Percentiles rank a stretch among this genome's conserved stretches.
Conservation (phyloP, 2,888 invertebrate genomes). For the Nomada ruficornis region DNA sequence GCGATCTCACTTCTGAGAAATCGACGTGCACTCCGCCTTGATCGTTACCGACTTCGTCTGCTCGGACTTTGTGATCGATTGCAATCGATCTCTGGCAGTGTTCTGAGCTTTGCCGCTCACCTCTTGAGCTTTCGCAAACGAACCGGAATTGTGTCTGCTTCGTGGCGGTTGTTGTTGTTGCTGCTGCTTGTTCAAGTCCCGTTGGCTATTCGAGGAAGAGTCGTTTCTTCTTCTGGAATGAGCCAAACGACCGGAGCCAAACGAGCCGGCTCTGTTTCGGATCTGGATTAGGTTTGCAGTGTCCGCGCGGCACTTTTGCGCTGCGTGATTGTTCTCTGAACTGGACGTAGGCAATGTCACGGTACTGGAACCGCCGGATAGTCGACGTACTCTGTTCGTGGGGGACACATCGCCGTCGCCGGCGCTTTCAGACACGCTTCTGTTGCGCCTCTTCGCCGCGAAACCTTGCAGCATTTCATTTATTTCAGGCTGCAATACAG, state of each 20-base stretch:
- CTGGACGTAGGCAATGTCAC: conserved; percentile 75
- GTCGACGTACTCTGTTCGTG: conserved; percentile 78
- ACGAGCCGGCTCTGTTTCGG: conserved; percentile 81
- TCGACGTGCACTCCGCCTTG: conserved; percentile 50
- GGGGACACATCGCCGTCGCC: conserved; percentile 80
- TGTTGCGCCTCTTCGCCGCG: conserved; percentile 86
- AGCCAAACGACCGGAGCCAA: conserved; percentile 79
- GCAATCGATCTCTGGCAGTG: conserved; percentile 58
- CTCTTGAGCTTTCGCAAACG: conserved; percentile 76
- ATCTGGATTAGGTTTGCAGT: conserved; percentile 77
- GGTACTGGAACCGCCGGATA: conserved; percentile 82
- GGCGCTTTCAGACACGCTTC: conserved; percentile 89
- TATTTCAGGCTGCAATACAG: conserved; percentile 86
- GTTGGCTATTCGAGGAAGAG: conserved; percentile 71
- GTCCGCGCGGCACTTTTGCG: conserved; percentile 74
- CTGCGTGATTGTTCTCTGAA: conserved; percentile 54
- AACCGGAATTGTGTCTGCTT: conserved; percentile 78
- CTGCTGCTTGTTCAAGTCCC: conserved; percentile 76
- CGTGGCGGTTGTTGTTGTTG: conserved; percentile 74
- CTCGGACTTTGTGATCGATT: conserved; percentile 48
- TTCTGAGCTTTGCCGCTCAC: conserved; percentile 45
- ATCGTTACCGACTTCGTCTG: conserved; percentile 54
- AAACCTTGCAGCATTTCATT: conserved; percentile 86
- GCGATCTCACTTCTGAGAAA: conserved; percentile 55
- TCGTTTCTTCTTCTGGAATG: conserved; percentile 79